These are phyloP conservation scores for Glyptemys insculpta DNA, from an alignment of 2,797 vertebrate genomes.

Conservation along the genomic window DNA sequence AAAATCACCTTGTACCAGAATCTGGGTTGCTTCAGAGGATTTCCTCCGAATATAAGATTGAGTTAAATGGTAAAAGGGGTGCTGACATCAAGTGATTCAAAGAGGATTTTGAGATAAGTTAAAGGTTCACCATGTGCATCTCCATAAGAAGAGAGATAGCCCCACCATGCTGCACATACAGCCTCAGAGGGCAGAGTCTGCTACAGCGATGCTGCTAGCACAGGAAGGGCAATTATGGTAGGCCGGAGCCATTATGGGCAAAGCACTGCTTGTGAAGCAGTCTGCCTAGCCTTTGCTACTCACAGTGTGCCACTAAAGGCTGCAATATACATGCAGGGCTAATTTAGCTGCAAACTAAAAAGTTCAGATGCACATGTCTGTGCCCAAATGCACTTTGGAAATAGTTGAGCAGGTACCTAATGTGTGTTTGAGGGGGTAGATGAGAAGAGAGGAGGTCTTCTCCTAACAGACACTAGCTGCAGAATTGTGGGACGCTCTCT, in stretches of 20 bases:
- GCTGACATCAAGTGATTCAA: not conserved
- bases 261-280: not conserved
- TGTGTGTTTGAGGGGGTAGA: not conserved
- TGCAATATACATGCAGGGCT: not conserved
- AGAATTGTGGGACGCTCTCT: not conserved
- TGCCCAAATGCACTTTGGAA: not conserved
- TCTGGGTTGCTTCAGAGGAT: not conserved
- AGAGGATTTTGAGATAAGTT: not conserved
- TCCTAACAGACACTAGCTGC: not conserved
- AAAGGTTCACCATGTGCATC: not conserved
- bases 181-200: fast-evolving
- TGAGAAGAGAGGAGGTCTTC: not conserved
- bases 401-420: not conserved
- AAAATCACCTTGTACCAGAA: not conserved
- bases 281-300: not conserved
- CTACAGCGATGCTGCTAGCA: not conserved
- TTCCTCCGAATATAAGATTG: not conserved
- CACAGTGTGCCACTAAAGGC: not conserved
- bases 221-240: not conserved
- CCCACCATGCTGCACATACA: not conserved
- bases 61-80: not conserved
- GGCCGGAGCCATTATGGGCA: not conserved
- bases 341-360: not conserved
- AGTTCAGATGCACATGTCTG: not conserved
- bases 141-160: not conserved